These are phyloP conservation scores for Laupala kohalensis DNA, from an alignment of 1,140 invertebrate species.

Conservation along the genomic window DNA sequence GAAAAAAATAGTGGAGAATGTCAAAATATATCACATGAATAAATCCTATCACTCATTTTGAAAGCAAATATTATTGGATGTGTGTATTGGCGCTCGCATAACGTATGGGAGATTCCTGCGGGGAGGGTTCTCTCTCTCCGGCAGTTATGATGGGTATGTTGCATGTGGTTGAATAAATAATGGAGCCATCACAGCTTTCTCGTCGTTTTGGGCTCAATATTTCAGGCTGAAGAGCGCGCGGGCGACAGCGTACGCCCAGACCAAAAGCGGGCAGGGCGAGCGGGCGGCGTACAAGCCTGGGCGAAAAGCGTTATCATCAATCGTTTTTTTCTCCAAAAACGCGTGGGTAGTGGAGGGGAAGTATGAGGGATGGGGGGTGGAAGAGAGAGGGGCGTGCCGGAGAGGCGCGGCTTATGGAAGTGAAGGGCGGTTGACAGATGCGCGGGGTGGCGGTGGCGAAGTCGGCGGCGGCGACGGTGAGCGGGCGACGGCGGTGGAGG, in stretches of 20 bases:
- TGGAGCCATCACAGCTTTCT: slow-evolving; percentile 8
- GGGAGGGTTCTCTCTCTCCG: not conserved
- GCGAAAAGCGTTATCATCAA: slow-evolving; percentile 13
- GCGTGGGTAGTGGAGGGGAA: no score
- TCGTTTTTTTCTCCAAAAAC: not conserved
- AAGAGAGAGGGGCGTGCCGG: no score
- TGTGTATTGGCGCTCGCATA: slow-evolving; percentile 1
- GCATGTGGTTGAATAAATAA: slow-evolving; percentile 10
- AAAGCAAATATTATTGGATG: slow-evolving; percentile 6
- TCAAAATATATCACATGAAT: not conserved
- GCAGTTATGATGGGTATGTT: not conserved
- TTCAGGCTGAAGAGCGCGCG: not conserved
- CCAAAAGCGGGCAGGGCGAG: not conserved
- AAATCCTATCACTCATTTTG: slow-evolving; percentile 5
- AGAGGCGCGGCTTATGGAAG: no score
- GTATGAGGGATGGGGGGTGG: no score
- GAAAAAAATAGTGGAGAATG: no score
- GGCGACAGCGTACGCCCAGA: not conserved
- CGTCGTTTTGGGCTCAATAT: slow-evolving; percentile 3
- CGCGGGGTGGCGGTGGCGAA: not conserved
- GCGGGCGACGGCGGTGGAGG: not conserved
- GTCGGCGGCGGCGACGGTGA: not conserved
- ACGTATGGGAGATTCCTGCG: not conserved
- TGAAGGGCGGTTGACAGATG: slow-evolving; percentile 1
- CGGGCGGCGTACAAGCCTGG: slow-evolving; percentile 2